Conservation (phyloP, 92 coral and sea anemone species). For the Porites divaricata region DNA sequence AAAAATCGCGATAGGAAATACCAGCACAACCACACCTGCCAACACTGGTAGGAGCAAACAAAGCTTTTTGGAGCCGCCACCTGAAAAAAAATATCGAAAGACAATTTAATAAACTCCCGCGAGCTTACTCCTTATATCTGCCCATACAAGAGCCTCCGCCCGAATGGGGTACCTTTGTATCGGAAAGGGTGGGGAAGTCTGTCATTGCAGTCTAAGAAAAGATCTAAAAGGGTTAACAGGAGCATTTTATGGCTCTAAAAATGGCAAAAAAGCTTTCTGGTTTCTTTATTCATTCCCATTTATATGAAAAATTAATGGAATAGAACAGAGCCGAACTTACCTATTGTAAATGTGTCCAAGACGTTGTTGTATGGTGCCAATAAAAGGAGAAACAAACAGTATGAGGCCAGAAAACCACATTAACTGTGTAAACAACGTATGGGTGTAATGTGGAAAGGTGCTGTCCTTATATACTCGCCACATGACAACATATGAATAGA, state of each 20-base stretch:
- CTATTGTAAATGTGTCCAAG: slow-evolving; percentile 64
- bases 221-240: too few relatives aligned
- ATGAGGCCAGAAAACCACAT: slow-evolving; percentile 48
- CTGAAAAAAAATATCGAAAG: slow-evolving; percentile 22
- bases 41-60: slow-evolving; percentile 62
- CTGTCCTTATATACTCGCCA: slow-evolving; percentile 66
- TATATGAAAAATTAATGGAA: neutral
- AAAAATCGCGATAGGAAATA: slow-evolving; percentile 51
- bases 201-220: too few relatives aligned
- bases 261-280: too few relatives aligned
- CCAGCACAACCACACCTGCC: slow-evolving; percentile 59
- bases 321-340: slow-evolving; percentile 11
- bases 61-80: slow-evolving; percentile 70
- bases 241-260: too few relatives aligned
- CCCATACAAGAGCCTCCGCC: too few relatives aligned
- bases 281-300: too few relatives aligned
- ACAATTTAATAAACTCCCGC: neutral
- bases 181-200: too few relatives aligned
- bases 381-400: slow-evolving; percentile 47
- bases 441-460: slow-evolving; percentile 29
- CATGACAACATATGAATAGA: slow-evolving; percentile 67
- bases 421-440: slow-evolving; percentile 34
- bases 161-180: too few relatives aligned
- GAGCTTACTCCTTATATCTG: neutral
- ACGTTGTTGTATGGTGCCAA: slow-evolving; percentile 57